Evolutionary conservation across 2,888 invertebrate genomes (phyloP).

Genomic region (Phrixothrix hirtus): DNA sequence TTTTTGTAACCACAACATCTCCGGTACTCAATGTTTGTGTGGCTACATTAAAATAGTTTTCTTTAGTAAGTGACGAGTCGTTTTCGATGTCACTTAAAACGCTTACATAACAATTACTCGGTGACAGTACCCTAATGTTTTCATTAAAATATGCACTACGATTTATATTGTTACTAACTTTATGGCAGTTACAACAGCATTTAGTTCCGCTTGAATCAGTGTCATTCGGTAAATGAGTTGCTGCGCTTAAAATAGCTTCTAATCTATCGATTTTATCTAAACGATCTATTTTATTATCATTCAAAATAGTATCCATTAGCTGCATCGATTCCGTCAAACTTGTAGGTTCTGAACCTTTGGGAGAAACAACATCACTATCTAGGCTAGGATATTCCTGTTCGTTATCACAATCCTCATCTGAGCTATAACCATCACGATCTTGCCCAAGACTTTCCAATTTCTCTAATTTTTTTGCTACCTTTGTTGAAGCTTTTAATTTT

Average conservation of each 20-base stretch:
- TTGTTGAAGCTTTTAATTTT: constrained; percentile 86
- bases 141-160: constrained; percentile 34
- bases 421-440: constrained; percentile 69
- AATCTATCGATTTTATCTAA: constrained; percentile 84
- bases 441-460: constrained; percentile 82
- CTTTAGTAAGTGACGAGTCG: constrained; percentile 54
- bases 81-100: constrained; percentile 47
- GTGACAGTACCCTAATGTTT: constrained; percentile 48
- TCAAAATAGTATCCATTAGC: constrained; percentile 82
- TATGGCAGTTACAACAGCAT: constrained; percentile 64
- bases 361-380: constrained; percentile 73
- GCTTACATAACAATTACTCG: constrained; percentile 47
- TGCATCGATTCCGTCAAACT: constrained; percentile 89
- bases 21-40: constrained; percentile 90
- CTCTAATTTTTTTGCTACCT: constrained; percentile 90
- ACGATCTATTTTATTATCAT: constrained; percentile 80
- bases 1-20: constrained; percentile 88
- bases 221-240: constrained; percentile 70
- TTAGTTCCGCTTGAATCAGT: constrained; percentile 42
- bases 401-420: constrained; percentile 75
- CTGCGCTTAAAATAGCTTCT: constrained; percentile 82
- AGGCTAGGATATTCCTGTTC: constrained; percentile 78
- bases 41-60: constrained; percentile 62
- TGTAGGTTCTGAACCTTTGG: constrained; percentile 72
- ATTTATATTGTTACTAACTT: constrained; percentile 20